Conservation (phyloP, 2,113 vertebrate species). For the Australoheros scitulus region DNA sequence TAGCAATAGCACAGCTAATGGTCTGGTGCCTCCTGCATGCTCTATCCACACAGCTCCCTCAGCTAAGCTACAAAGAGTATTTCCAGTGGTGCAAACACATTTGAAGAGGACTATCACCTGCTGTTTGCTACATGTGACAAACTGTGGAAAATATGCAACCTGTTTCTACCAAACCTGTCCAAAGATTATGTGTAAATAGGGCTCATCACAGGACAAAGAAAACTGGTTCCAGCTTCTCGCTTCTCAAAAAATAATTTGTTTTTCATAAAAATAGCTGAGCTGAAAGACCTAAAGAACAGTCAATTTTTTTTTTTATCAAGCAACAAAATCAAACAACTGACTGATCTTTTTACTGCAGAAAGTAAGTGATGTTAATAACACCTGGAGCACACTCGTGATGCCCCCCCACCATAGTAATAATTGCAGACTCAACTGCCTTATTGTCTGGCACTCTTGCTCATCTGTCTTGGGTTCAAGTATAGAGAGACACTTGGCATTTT, state of each 20-base stretch:
- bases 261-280: not conserved
- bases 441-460: constrained; percentile 1
- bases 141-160: not conserved
- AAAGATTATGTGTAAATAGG: not conserved
- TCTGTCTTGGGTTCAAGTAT: constrained; percentile 2
- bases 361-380: not conserved
- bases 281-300: not conserved
- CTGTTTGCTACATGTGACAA: not conserved
- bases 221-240: not conserved
- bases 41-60: not conserved
- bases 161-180: not conserved
- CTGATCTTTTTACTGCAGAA: not conserved
- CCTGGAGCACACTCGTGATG: not conserved
- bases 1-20: not conserved
- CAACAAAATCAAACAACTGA: not conserved
- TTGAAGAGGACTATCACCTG: not conserved
- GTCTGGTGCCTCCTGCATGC: not conserved
- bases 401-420: not conserved
- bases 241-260: not conserved
- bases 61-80: not conserved
- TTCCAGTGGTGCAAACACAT: not conserved
- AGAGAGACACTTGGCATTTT: constrained; percentile 5
- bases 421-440: not conserved
- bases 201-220: not conserved
- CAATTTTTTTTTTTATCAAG: not conserved